A percentile compares a stretch with the other conserved stretches of the same genome.
phyloP scores from a whole-genome alignment of 2,888 invertebrate species.

The Hyppa rectilinea region DNA sequence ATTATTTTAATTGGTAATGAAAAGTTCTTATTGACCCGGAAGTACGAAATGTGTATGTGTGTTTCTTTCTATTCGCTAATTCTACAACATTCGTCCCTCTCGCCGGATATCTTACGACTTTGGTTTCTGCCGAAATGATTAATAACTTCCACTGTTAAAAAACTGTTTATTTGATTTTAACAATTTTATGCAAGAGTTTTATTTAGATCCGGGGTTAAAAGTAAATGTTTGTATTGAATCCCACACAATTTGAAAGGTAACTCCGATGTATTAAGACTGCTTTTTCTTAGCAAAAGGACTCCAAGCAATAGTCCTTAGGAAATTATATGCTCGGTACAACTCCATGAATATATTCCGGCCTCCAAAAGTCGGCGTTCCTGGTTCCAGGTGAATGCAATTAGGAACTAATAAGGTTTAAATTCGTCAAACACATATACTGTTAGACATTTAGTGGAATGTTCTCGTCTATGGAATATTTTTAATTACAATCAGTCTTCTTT shows the following conservation, averaged over 20 bases:
- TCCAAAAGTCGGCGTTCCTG: no score
- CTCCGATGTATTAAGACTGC: no score
- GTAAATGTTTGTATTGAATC: slow-evolving; percentile 2
- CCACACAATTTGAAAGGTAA: background rate
- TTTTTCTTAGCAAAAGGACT: background rate
- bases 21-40: slow-evolving; percentile 6
- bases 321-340: background rate
- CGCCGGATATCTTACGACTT: slow-evolving; percentile 50
- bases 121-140: slow-evolving; percentile 52
- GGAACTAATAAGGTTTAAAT: no score
- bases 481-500: slow-evolving; percentile 43
- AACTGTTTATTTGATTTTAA: slow-evolving; percentile 54
- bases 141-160: slow-evolving; percentile 47
- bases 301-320: background rate
- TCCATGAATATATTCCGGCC: no score
- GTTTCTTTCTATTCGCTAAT: slow-evolving; percentile 14
- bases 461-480: slow-evolving; percentile 49
- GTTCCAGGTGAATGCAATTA: no score
- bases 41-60: background rate
- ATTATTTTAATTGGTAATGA: slow-evolving; percentile 1
- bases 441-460: no score
- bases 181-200: slow-evolving; percentile 32
- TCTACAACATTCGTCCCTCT: slow-evolving; percentile 6
- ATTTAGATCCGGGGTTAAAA: slow-evolving; percentile 28
- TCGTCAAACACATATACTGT: no score